A percentile compares a stretch with the other conserved stretches of the same genome.
phyloP scores from a whole-genome alignment of 2,888 invertebrate species.

The Eristalis intricaria region DNA sequence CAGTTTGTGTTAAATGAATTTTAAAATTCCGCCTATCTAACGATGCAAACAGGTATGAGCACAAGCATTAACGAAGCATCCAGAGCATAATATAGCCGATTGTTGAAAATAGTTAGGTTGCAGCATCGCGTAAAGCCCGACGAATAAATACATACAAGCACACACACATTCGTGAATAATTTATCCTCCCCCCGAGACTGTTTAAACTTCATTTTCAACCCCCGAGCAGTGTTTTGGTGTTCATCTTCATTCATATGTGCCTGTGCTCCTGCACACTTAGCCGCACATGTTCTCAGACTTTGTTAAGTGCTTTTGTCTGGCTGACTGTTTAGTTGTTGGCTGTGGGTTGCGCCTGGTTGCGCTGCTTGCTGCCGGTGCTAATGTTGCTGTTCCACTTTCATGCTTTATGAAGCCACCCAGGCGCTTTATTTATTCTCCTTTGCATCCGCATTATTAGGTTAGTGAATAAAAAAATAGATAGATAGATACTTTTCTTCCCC shows the following conservation, averaged over 20 bases:
- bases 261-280: slow-evolving; percentile 35
- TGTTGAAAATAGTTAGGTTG: slow-evolving; percentile 46
- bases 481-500: background rate
- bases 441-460: background rate
- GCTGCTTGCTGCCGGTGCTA: slow-evolving; percentile 1
- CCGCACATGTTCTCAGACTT: slow-evolving; percentile 67
- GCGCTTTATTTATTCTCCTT: slow-evolving; percentile 25
- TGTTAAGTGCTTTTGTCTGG: slow-evolving; percentile 71
- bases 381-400: slow-evolving; percentile 48
- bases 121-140: slow-evolving; percentile 31
- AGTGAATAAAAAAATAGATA: background rate
- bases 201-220: slow-evolving; percentile 60
- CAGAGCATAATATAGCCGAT: slow-evolving; percentile 18
- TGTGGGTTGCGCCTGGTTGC: slow-evolving; percentile 23
- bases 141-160: background rate
- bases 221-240: slow-evolving; percentile 38
- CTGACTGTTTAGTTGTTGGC: slow-evolving; percentile 50
- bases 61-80: slow-evolving; percentile 20
- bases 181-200: slow-evolving; percentile 58
- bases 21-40: slow-evolving; percentile 61
- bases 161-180: slow-evolving; percentile 58
- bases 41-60: slow-evolving; percentile 28
- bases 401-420: slow-evolving; percentile 37
- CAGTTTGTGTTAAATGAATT: slow-evolving; percentile 51
- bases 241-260: slow-evolving; percentile 28